phyloP scores from a whole-genome alignment of 2,797 vertebrate genomes.

The Aplochiton taeniatus region DNA sequence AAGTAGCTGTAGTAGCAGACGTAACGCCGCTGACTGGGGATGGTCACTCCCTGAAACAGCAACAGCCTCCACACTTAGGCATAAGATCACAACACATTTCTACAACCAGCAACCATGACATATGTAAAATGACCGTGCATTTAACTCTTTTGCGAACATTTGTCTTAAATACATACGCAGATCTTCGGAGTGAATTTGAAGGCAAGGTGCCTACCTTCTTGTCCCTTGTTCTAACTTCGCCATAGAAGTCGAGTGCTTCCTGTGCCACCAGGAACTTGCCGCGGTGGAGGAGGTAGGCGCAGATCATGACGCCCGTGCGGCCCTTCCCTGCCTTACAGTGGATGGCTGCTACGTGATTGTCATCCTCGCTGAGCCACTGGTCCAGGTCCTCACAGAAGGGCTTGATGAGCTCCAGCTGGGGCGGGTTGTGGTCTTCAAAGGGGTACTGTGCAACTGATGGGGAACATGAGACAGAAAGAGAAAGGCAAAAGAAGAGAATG shows the following conservation, averaged over 20 bases:
- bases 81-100: too few relatives aligned
- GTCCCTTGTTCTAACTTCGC: slow-evolving; percentile 99
- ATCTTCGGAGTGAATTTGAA: too few relatives aligned
- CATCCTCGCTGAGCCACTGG: slow-evolving; percentile 98
- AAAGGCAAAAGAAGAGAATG: not conserved
- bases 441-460: slow-evolving; percentile 97
- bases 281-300: slow-evolving; percentile 98
- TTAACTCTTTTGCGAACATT: too few relatives aligned
- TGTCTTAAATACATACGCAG: too few relatives aligned
- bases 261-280: slow-evolving; percentile 93
- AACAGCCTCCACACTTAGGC: not conserved
- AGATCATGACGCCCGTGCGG: slow-evolving; percentile 99
- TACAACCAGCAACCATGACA: too few relatives aligned
- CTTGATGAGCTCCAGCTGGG: slow-evolving; percentile 98
- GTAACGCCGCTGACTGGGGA: slow-evolving; percentile 98
- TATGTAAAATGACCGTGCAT: too few relatives aligned
- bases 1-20: slow-evolving; percentile 99
- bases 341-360: slow-evolving; percentile 99
- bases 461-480: not conserved
- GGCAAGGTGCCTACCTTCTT: slow-evolving; percentile 84
- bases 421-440: slow-evolving; percentile 99
- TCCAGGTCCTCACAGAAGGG: slow-evolving; percentile 99
- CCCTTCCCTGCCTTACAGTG: slow-evolving; percentile 99
- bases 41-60: slow-evolving; percentile 90
- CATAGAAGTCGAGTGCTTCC: slow-evolving; percentile 98